Percentiles rank a stretch among this genome's conserved stretches.
These are phyloP conservation scores for Gortyna flavago DNA, from an alignment of 2,888 invertebrate genomes.

Conservation along the genomic window DNA sequence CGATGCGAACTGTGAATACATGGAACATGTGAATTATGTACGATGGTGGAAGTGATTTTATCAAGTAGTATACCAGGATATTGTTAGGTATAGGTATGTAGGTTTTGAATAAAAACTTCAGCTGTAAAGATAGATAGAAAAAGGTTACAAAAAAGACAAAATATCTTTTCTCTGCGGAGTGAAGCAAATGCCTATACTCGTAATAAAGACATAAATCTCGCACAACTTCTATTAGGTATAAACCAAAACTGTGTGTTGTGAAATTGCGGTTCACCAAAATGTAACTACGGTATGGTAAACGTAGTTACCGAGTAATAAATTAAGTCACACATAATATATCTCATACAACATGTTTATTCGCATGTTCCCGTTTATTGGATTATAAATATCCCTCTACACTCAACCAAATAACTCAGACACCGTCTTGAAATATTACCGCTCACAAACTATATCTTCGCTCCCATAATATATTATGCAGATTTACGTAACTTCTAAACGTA, in stretches of 20 bases:
- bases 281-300: slow-evolving; percentile 20
- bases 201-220: slow-evolving; percentile 12
- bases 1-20: slow-evolving; percentile 48
- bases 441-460: slow-evolving; percentile 55
- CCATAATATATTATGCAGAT: slow-evolving; percentile 56
- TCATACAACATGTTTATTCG: slow-evolving; percentile 34
- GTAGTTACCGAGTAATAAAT: slow-evolving; percentile 34
- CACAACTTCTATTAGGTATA: slow-evolving; percentile 10
- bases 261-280: slow-evolving; percentile 37
- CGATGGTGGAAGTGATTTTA: slow-evolving; percentile 21
- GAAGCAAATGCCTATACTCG: slow-evolving; percentile 22
- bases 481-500: slow-evolving; percentile 48
- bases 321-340: slow-evolving; percentile 37
- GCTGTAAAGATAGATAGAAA: background rate
- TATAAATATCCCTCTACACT: slow-evolving; percentile 53
- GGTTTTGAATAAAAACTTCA: background rate
- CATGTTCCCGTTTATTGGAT: slow-evolving; percentile 46
- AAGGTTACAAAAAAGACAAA: background rate
- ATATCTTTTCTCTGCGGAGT: slow-evolving; percentile 5
- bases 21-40: slow-evolving; percentile 45
- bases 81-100: background rate
- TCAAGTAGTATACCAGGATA: slow-evolving; percentile 1
- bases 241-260: slow-evolving; percentile 34
- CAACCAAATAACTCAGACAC: slow-evolving; percentile 53
- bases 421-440: slow-evolving; percentile 57